A percentile compares a stretch with the other conserved stretches of the same genome.
phyloP scores from a whole-genome alignment of 1,140 invertebrate genomes.

The Aphelinus certus region DNA sequence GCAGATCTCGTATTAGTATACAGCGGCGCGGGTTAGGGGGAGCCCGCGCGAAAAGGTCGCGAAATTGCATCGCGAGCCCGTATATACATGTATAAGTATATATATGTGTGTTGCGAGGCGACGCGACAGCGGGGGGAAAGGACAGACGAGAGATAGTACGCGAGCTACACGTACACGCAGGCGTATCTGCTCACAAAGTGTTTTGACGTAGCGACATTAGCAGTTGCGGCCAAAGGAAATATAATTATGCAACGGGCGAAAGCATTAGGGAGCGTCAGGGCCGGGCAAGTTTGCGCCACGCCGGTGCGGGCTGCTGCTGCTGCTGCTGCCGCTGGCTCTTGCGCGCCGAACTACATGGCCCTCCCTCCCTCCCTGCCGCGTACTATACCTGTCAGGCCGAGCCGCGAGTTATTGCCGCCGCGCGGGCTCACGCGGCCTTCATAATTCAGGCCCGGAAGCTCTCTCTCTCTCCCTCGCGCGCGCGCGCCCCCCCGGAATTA shows the following conservation, averaged over 20 bases:
- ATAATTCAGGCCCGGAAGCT: constrained; percentile 25
- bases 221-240: constrained; percentile 45
- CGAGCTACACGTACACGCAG: too few relatives aligned
- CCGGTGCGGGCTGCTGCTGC: constrained; percentile 1
- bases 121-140: neutral
- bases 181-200: constrained; percentile 9
- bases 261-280: constrained; percentile 50
- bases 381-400: neutral
- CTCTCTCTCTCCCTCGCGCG: neutral
- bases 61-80: neutral
- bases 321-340: neutral
- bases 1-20: too few relatives aligned
- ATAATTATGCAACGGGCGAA: constrained; percentile 53
- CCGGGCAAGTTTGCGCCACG: constrained; percentile 41
- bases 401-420: constrained; percentile 29
- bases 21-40: too few relatives aligned
- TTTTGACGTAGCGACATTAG: constrained; percentile 50
- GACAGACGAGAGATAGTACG: too few relatives aligned
- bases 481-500: neutral
- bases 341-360: too few relatives aligned
- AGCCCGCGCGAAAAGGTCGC: neutral
- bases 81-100: neutral
- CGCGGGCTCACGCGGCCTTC: constrained; percentile 17
- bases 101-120: neutral
- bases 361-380: too few relatives aligned